phyloP scores from a whole-genome alignment of 1,140 invertebrate species.

The Myzus persicae region DNA sequence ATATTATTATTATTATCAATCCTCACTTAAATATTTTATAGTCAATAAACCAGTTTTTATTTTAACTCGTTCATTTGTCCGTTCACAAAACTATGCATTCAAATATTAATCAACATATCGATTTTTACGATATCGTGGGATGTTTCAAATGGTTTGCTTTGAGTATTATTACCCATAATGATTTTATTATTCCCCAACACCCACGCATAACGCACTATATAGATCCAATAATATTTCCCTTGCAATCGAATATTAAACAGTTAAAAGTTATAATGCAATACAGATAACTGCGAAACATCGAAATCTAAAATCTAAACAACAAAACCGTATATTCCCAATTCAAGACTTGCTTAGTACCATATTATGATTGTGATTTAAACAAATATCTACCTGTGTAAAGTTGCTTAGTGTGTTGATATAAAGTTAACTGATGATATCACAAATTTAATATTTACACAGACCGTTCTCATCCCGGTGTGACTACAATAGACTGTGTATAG shows the following conservation, averaged over 20 bases:
- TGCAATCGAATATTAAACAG: not conserved
- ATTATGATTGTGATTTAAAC: not conserved
- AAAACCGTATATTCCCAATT: not conserved
- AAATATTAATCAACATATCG: not conserved
- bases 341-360: not conserved
- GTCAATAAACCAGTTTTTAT: not conserved
- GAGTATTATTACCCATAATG: not conserved
- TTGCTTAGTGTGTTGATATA: not conserved
- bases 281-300: not conserved
- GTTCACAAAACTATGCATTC: not conserved
- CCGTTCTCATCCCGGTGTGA: not conserved
- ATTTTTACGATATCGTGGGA: not conserved
- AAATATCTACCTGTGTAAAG: not conserved
- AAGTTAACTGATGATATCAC: not conserved
- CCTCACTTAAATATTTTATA: no score
- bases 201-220: not conserved
- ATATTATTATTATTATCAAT: no score
- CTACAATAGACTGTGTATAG: not conserved
- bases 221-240: not conserved
- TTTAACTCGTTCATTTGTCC: not conserved
- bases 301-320: not conserved
- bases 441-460: not conserved
- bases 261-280: no score
- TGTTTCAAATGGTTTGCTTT: not conserved
- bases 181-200: not conserved